phyloP scores from a whole-genome alignment of 2,797 vertebrate species.

The Rhinichthys osculus region DNA sequence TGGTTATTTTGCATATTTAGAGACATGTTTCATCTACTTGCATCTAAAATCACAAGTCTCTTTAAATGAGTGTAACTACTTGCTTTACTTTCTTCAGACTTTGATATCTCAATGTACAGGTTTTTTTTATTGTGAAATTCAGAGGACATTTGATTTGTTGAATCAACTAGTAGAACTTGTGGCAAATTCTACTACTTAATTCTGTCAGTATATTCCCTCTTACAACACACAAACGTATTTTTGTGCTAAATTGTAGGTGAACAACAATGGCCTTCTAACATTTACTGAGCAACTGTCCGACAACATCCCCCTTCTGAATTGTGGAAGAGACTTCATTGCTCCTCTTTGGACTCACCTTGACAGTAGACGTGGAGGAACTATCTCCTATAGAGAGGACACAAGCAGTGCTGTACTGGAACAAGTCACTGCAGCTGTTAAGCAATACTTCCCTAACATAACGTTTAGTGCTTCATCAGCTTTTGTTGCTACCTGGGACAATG shows the following conservation, averaged over 20 bases:
- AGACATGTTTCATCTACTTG: not conserved
- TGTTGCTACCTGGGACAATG: too few species aligned
- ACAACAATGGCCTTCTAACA: slow-evolving; percentile 1
- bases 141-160: not conserved
- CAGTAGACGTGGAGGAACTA: too few species aligned
- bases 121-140: not conserved
- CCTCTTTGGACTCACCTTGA: too few species aligned
- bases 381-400: too few species aligned
- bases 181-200: not conserved
- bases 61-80: not conserved
- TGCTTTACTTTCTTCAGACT: not conserved
- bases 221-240: too few species aligned
- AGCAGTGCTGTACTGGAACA: too few species aligned
- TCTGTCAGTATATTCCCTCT: not conserved
- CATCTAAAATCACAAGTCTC: not conserved
- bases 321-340: too few species aligned
- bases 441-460: too few species aligned
- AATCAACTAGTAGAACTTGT: not conserved
- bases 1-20: not conserved
- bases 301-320: too few species aligned
- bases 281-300: slow-evolving; percentile 1
- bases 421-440: too few species aligned
- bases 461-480: too few species aligned
- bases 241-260: not conserved
- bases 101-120: not conserved